These are phyloP conservation scores for Stomatorhinus ivindoensis DNA, from an alignment of 2,113 vertebrate species.

Conservation along the genomic window DNA sequence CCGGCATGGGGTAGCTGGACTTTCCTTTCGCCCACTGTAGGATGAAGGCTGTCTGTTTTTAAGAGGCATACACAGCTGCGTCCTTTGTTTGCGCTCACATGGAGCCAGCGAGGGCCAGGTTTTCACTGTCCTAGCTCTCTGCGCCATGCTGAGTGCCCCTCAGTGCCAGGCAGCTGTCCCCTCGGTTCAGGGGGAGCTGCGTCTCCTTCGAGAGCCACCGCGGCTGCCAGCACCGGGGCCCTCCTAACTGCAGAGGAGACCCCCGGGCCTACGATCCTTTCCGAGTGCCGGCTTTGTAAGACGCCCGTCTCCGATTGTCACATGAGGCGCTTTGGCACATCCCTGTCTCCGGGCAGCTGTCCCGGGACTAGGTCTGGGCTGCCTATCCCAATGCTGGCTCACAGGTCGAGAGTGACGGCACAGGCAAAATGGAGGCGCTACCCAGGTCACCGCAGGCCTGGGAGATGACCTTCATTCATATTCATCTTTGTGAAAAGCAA, in stretches of 20 bases:
- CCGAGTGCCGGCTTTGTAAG: conserved; percentile 14
- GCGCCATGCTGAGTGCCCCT: conserved; percentile 31
- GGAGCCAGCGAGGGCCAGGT: background rate
- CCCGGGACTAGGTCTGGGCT: background rate
- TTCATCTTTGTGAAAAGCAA: background rate
- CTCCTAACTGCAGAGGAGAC: conserved; percentile 44
- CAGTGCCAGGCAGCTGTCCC: conserved; percentile 19
- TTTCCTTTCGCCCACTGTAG: background rate
- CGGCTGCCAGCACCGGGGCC: conserved; percentile 50
- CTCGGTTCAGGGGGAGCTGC: conserved; percentile 42
- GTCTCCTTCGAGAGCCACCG: conserved; percentile 29
- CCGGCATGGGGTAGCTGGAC: background rate
- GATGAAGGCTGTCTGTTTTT: background rate
- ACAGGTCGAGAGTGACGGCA: background rate
- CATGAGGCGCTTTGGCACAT: background rate
- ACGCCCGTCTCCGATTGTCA: conserved; percentile 21
- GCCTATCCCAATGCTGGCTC: background rate
- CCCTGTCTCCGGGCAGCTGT: background rate
- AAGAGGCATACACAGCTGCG: background rate
- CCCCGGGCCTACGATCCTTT: background rate
- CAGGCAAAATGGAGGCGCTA: background rate
- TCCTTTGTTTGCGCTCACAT: background rate
- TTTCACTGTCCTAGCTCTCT: background rate
- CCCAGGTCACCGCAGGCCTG: background rate
- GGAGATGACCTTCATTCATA: background rate